Base-by-base conservation (phyloP, 1,140 invertebrate genomes). In the Drosophila biarmipes region DNA sequence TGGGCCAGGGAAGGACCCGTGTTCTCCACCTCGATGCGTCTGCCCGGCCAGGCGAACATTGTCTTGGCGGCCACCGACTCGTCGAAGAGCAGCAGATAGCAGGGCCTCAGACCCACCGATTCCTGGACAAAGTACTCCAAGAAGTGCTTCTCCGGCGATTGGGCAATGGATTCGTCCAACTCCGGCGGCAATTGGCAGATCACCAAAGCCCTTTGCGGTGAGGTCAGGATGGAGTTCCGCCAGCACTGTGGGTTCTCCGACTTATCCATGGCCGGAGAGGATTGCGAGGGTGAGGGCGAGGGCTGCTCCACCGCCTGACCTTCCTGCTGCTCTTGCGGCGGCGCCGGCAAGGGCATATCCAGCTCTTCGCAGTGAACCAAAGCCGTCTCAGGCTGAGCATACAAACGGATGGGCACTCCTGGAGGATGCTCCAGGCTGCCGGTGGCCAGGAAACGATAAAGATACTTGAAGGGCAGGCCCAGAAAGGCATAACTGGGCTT, bases 401-500 rank as follows among this genome's bases (percentile, higher is more conserved):
- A 61, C 0, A 78, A 38, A 2, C 37, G 72, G 19, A 69, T 15
- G 14, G 53, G 57, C 7, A 14, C 19, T 10, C 53, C 59, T 27
- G 42, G 40, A 2, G 37, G 35, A 11, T 37, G 24, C 5, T 53
- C 58, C 48, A 61, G 15, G 10, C 46, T 17, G 0, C 76, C 59
- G 10, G 62, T 64, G 6, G 46, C 42, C 15, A 76, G 29, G 6
- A 76, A 53, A 0, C 76, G 59, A 17, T 72, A 77, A 4, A 78
- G 27, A 27, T 48, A 19, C 6, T 24, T 27, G 14, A 77, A 19
- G 2, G 59, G 66, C n/a, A 69, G 31, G 4, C 58, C 73, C n/a
- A 78, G 8, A 21, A 52, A 78, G 11, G 34, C 73, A 14, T 45
- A 58, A 0, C 31, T 55, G 8, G 24, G 27, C n/a, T 11, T 15